These are phyloP conservation scores for Leucopternis melanops DNA, from an alignment of 2,113 vertebrate genomes.

Conservation along the genomic window DNA sequence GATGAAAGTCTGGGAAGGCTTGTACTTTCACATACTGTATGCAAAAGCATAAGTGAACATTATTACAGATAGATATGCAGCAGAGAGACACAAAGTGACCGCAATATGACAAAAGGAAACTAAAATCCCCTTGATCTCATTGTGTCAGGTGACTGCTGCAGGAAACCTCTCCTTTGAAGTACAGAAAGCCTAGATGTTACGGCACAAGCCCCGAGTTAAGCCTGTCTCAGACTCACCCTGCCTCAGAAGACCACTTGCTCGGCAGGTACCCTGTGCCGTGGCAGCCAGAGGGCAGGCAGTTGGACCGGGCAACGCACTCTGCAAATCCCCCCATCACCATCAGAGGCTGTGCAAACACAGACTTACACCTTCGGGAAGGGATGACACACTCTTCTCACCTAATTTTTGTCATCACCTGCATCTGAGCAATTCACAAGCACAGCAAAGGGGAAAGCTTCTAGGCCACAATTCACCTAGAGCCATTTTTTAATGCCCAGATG, in stretches of 20 bases:
- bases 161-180: neutral
- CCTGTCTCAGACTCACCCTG: neutral
- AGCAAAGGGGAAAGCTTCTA: neutral
- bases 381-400: neutral
- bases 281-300: neutral
- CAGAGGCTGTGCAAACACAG: neutral
- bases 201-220: neutral
- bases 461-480: neutral
- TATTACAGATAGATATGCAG: neutral
- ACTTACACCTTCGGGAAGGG: rapidly evolving
- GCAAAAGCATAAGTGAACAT: neutral
- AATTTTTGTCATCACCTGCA: neutral
- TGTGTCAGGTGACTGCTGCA: neutral
- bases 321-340: neutral
- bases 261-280: rapidly evolving
- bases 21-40: neutral
- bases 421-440: neutral
- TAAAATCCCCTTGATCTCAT: neutral
- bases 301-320: neutral
- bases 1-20: neutral
- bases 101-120: neutral
- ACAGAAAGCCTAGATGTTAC: neutral
- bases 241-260: neutral
- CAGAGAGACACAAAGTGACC: neutral
- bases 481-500: neutral